Evolutionary conservation across 2,888 invertebrate species (phyloP), one percentile per base, ranked within the genome.

Genomic region (Sialis lutaria): DNA sequence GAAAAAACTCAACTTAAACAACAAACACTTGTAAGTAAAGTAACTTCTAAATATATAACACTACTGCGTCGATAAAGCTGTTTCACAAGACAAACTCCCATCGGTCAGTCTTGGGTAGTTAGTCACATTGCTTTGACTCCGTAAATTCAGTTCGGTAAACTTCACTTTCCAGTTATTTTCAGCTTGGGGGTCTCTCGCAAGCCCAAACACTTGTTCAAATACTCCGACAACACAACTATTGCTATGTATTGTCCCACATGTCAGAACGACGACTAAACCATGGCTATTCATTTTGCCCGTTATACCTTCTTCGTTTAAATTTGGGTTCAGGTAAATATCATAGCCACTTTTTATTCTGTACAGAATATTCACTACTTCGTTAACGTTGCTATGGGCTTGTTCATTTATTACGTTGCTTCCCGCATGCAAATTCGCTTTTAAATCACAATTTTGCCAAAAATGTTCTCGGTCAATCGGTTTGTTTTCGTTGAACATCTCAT

Each of bases 161-260:
- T 78, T 79, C 22, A 80, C 71, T 61, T 78, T 79, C 76, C 77
- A 82, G 56, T 76, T 78, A 56, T 79, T 76, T n/a, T 70, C 65
- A 32, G 65, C 60, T 44, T 64, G 67, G 0, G 79, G 79, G 59
- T 81, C 79, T 50, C 74, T 67, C 22, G 76, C 64, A 39, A 82
- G 61, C 2, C 74, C 74, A 62, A 81, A 80, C 41, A 69, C 64
- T 55, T 79, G 76, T 56, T 80, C 79, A 58, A 79, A 82, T 33
- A 77, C 62, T 2, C 81, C 82, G 1, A 74, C 68, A 52, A 70
- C 70, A 32, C 63, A 60, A 5, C 62, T 54, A 9, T 60, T 58
- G 4, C 66, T 61, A 56, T 81, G 79, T 33, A 81, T 56, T 0
- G 77, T 78, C 12, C 82, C 81, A 61, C 77, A 77, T 1, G 67